A percentile compares a stretch with the other conserved stretches of the same genome.
These are phyloP conservation scores for Zoanthus sociatus DNA, from an alignment of 92 coral and sea anemone genomes.

Conservation along the genomic window DNA sequence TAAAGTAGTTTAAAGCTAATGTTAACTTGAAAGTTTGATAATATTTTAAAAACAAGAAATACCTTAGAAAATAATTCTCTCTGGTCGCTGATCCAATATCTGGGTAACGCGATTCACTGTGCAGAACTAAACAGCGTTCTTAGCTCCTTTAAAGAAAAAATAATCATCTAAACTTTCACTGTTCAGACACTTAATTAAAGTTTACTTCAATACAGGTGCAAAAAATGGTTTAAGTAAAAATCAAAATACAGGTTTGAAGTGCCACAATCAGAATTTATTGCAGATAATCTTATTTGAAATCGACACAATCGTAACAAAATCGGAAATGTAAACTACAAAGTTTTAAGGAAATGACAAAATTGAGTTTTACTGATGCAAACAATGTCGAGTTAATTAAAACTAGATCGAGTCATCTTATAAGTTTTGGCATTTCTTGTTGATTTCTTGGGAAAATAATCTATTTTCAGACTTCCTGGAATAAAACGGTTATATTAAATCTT, in stretches of 20 bases:
- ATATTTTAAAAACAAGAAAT: neutral
- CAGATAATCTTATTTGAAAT: conserved; percentile 37
- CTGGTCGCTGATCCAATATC: neutral
- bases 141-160: neutral
- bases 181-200: conserved; percentile 29
- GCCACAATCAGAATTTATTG: conserved; percentile 23
- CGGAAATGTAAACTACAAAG: conserved; percentile 37
- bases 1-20: neutral
- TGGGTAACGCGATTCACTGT: neutral
- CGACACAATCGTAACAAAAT: conserved; percentile 34
- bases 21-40: neutral
- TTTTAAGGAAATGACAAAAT: conserved; percentile 19
- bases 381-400: conserved; percentile 40
- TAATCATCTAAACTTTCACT: conserved; percentile 4
- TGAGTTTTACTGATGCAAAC: conserved; percentile 28
- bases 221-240: conserved; percentile 10
- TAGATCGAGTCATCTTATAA: conserved; percentile 14
- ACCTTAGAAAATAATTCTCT: neutral
- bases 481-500: conserved; percentile 18
- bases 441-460: conserved; percentile 40
- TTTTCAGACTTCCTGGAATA: conserved; percentile 15
- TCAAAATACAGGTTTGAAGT: conserved; percentile 30
- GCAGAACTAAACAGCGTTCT: neutral
- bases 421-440: conserved; percentile 21
- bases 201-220: conserved; percentile 18